Percentiles rank a stretch among this genome's conserved stretches.
phyloP scores from a whole-genome alignment of 2,888 invertebrate species.

The Conops quadrifasciatus region DNA sequence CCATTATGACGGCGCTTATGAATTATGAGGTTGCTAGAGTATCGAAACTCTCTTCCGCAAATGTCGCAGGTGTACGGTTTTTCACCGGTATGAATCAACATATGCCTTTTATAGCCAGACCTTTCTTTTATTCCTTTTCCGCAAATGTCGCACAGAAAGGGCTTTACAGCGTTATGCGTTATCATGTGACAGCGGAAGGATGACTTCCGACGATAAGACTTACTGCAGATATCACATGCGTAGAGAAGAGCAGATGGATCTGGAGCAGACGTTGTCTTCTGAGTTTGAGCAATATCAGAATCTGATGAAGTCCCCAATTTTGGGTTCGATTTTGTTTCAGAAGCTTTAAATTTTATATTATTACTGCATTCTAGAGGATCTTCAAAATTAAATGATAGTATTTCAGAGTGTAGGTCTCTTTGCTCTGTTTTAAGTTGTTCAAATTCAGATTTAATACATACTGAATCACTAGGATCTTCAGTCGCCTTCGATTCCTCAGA shows the following conservation, averaged over 20 bases:
- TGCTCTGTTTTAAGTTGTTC: conserved; percentile 31
- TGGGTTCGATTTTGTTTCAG: too few species aligned
- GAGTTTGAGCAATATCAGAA: too few species aligned
- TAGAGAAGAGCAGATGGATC: too few species aligned
- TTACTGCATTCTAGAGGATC: too few species aligned
- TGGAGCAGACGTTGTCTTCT: too few species aligned
- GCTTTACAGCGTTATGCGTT: conserved; percentile 57
- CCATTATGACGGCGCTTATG: conserved; percentile 60
- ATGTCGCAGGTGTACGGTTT: conserved; percentile 61
- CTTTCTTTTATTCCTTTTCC: conserved; percentile 64
- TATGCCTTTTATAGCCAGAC: conserved; percentile 64
- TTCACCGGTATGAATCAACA: conserved; percentile 63
- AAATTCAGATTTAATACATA: conserved; percentile 34
- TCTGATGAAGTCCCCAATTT: too few species aligned
- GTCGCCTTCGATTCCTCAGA: too few species aligned
- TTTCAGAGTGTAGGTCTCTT: conserved; percentile 37
- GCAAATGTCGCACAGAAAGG: conserved; percentile 60
- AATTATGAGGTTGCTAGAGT: conserved; percentile 62
- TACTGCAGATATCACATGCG: conserved; percentile 58
- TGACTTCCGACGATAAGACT: conserved; percentile 60
- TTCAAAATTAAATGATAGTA: too few species aligned
- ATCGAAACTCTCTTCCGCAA: conserved; percentile 59
- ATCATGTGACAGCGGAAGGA: conserved; percentile 60
- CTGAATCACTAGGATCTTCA: too few species aligned
- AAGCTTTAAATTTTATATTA: too few species aligned